A percentile compares a stretch with the other conserved stretches of the same genome.
Evolutionary conservation across 2,888 invertebrate genomes (phyloP).

Genomic region (Miltochrista miniata): DNA sequence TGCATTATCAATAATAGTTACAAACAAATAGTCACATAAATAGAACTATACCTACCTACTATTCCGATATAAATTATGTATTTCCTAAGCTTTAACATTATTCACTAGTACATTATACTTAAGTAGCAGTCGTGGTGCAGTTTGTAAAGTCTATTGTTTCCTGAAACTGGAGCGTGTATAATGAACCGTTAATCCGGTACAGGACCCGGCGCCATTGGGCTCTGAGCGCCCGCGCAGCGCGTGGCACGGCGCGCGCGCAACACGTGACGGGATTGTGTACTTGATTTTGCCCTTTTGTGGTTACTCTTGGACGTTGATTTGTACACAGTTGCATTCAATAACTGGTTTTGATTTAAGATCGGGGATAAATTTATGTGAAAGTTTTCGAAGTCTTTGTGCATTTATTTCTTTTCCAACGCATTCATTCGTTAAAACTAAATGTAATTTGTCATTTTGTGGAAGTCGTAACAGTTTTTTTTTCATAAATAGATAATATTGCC

Average conservation of each 20-base stretch:
- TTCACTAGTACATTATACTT: no score
- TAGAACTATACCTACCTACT: no score
- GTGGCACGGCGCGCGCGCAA: constrained; percentile 73
- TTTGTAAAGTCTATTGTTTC: constrained; percentile 65
- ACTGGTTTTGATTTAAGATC: constrained; percentile 21
- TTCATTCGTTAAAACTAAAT: neutral
- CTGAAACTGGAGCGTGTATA: constrained; percentile 80
- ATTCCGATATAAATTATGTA: no score
- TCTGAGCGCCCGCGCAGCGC: constrained; percentile 60
- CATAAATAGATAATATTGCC: no score
- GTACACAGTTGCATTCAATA: constrained; percentile 33
- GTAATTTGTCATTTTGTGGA: no score
- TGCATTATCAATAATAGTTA: no score
- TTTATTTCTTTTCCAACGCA: neutral
- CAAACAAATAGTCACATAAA: no score
- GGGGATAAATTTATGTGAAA: neutral
- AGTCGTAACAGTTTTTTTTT: no score
- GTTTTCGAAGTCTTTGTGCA: neutral
- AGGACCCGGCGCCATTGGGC: constrained; percentile 54
- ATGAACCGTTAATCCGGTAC: constrained; percentile 77
- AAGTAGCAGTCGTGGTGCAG: constrained; percentile 55
- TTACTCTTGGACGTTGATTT: constrained; percentile 51
- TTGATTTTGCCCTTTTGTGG: constrained; percentile 72
- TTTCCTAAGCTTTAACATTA: no score
- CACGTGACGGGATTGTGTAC: constrained; percentile 75